Base-by-base conservation (phyloP, 2,888 invertebrate genomes). In the Oeneis ivallda region DNA sequence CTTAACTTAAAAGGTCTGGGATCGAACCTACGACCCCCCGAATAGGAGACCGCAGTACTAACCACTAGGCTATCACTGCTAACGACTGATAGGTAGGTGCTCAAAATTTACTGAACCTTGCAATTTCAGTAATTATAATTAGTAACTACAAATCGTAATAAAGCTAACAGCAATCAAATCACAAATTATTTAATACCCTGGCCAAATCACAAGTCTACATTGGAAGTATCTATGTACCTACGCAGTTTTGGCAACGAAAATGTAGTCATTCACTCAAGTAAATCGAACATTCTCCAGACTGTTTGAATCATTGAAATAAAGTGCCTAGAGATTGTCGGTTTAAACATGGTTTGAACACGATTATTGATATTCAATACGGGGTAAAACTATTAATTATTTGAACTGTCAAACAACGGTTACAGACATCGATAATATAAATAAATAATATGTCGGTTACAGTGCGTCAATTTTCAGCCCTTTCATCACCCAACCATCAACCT, bases 181-280 rank as follows among this genome's bases (percentile, higher is more conserved):
- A n/a, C 19, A 37, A 34, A 13, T 49, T 59, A 65, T 68, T 49
- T 62, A 47, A 45, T 45, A 54, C 62, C 65, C 59, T 49, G 61
- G 15, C 15, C 10, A 68, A 68, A 64, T 61, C 52, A 74, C 74
- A 63, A 62, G 61, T 75, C 75, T 75, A 76, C 79, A 79, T 82
- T 77, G 79, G 79, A 80, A 77, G 32, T 26, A 57, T 41, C 19
- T 73, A n/a, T n/a, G n/a, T n/a, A 59, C 34, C 45, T 73, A 76
- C 81, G 81, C 84, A 84, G 83, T 75, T 70, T 74, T 61, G 71
- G 69, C 70, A 76, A 72, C 66, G 73, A 75, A 76, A 75, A 73
- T 60, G 64, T 64, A 64, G 65, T 69, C 65, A 69, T 70, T 71
- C 71, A 66, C 67, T 50, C 57, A 67, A 69, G 54, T 66, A 67